Evolutionary conservation across 64 coral and sea anemone species (phyloP).

Genomic region (Pocillopora verrucosa): DNA sequence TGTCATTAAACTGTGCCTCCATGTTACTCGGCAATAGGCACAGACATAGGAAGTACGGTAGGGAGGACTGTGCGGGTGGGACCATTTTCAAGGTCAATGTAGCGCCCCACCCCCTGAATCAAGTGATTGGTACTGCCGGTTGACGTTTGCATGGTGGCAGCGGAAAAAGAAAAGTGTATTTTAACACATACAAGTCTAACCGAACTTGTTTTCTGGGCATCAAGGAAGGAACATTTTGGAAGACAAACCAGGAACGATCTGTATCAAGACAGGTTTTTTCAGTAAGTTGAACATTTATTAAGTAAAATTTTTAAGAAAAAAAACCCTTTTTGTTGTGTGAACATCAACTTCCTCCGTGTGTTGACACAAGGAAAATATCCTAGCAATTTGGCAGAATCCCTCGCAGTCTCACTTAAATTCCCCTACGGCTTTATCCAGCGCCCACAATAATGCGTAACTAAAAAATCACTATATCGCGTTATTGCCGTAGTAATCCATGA

Average conservation of each 20-base stretch:
- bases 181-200: constrained; percentile 78
- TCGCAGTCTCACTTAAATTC: too few relatives aligned
- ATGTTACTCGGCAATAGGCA: constrained; percentile 54
- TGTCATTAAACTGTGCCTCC: constrained; percentile 91
- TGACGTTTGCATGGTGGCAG: constrained; percentile 22
- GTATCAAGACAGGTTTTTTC: constrained; percentile 79
- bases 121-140: constrained; percentile 77
- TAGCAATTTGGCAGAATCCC: too few relatives aligned
- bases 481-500: too few relatives aligned
- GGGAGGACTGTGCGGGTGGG: constrained; percentile 78
- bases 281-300: constrained; percentile 59
- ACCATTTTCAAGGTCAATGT: constrained; percentile 73
- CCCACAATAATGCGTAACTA: too few relatives aligned
- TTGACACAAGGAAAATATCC: neutral
- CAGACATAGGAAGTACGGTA: constrained; percentile 58
- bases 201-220: constrained; percentile 68
- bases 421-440: too few relatives aligned
- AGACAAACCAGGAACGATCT: constrained; percentile 27
- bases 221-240: constrained; percentile 26
- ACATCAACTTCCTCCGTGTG: too few relatives aligned
- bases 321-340: too few relatives aligned
- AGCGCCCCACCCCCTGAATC: constrained; percentile 13
- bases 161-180: constrained; percentile 21
- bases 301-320: neutral
- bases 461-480: too few relatives aligned